Conservation (phyloP, 2,888 invertebrate genomes). For the Tipula confusa region DNA sequence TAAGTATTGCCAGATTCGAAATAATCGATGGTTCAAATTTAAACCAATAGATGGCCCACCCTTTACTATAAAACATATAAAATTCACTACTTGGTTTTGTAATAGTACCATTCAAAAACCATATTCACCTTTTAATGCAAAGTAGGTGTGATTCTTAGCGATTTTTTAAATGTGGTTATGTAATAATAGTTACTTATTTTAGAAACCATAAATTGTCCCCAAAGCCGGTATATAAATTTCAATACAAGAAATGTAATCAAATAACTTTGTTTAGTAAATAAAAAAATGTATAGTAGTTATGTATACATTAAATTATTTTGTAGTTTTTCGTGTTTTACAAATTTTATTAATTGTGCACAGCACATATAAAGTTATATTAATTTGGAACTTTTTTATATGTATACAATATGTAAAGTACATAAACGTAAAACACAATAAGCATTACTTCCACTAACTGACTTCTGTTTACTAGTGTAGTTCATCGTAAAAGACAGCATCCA, state of each 20-base stretch:
- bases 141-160: no score
- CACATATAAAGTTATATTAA: not conserved
- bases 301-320: not conserved
- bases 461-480: not conserved
- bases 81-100: no score
- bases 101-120: no score
- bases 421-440: not conserved
- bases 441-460: not conserved
- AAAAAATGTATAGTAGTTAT: not conserved
- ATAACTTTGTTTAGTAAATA: not conserved
- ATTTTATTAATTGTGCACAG: not conserved
- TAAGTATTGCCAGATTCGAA: no score
- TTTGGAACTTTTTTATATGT: not conserved
- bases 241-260: not conserved
- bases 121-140: no score
- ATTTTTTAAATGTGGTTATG: no score
- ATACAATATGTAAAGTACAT: not conserved
- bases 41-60: no score
- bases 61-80: no score
- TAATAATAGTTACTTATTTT: no score
- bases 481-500: not conserved
- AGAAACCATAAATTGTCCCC: not conserved
- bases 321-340: not conserved
- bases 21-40: no score
- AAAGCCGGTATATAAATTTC: not conserved